Evolutionary conservation across 2,888 invertebrate genomes (phyloP), one percentile per base, ranked within the genome.

Genomic region (Ornithoptera priamus): DNA sequence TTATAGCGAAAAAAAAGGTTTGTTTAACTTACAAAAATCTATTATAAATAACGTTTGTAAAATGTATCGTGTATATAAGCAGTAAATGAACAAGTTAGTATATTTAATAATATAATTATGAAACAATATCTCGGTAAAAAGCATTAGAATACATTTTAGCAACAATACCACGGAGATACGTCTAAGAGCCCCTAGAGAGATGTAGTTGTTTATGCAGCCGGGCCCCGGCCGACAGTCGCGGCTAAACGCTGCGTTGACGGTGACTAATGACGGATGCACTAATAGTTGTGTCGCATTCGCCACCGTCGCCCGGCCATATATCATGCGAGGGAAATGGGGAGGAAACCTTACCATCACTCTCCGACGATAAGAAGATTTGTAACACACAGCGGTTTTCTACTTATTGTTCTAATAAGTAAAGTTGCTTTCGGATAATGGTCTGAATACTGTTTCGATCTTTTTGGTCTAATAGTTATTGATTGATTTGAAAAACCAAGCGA

Each of bases 181-280:
- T 58, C 59, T 66, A 73, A 74, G 74, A 73, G 72, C 72, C 74
- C 77, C 76, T 72, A 70, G 74, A 76, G 76, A 77, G 80, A 85
- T 83, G 80, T 81, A 83, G 85, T 82, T 86, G 87, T 87, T 86
- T 86, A 85, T 85, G 84, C 87, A 84, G 82, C 78, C 71, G 69
- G 69, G 73, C 73, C 69, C 70, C 72, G 67, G 62, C 62, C 71
- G 76, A 78, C 77, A 74, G 77, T 74, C 77, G 78, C 77, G 81
- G 82, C 86, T 88, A 87, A 86, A 85, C 85, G 86, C 81, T 85
- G 83, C 79, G 80, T 75, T 87, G 92, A 92, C 92, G 87, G 86
- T 85, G 93, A 93, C 90, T 91, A 93, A 93, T 93, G 93, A 93
- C 87, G 82, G 86, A 93, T 93, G 92, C 92, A 92, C 92, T 93